Base-by-base conservation (phyloP, 2,888 invertebrate genomes). In the Zhengitettix transpicula region DNA sequence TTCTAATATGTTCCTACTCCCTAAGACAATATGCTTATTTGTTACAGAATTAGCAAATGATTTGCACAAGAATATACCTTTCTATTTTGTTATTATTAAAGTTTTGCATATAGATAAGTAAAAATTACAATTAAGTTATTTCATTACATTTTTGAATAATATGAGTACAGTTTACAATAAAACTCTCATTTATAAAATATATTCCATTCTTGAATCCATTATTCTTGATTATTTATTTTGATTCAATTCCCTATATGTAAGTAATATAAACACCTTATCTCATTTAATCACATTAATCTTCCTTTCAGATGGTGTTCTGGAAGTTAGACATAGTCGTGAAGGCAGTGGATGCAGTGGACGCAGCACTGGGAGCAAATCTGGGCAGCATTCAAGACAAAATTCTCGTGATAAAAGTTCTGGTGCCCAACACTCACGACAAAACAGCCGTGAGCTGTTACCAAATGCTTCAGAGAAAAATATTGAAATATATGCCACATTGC, bases 401-500 rank as follows among this genome's bases (percentile, higher is more conserved):
- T 84, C 84, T 52, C 77, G 82, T 64, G 84, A 85, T 64, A 83
- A 84, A 69, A 78, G 80, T n/a, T 17, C 54, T 58, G 44, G n/a
- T 9, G 12, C 0, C 74, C 79, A 67, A 64, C 82, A 83, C 67
- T 81, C 81, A 0, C 71, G 82, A 53, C 83, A 83, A 67, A 82
- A 80, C 64, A 83, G 82, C 65, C 75, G 78, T 54, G 82, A 83
- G 68, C 67, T 80, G 16, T 68, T 81, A 52, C 68, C 72, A 1
- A 55, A 58, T 11, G 60, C 56, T 51, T 56, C 59, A 15, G 40
- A 59, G 14, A 63, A 61, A 68, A 89, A 81, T 65, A 92, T 92
- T 61, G 92, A 92, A 75, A 91, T 93, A 64, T 93, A 93, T 70
- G 93, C 92, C 0, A 93, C 93, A 0, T 72, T 93, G 42, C 93